These are phyloP conservation scores for Odontomyia ornata DNA, from an alignment of 2,888 invertebrate genomes.

Conservation along the genomic window DNA sequence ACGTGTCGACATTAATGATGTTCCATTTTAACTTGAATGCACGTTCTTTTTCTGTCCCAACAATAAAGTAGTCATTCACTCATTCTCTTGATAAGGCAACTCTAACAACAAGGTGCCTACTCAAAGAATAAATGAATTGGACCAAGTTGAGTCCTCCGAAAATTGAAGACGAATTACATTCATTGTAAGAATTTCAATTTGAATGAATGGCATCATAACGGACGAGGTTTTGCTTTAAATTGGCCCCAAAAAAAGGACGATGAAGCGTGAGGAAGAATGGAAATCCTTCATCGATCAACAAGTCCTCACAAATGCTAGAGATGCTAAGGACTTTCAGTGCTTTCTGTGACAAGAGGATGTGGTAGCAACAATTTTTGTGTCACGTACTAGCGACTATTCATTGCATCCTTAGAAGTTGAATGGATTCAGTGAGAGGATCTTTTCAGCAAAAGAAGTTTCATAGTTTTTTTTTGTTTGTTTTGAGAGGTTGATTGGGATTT, in stretches of 20 bases:
- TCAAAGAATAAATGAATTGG: neutral
- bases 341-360: neutral
- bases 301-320: neutral
- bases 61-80: neutral
- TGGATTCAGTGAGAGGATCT: neutral
- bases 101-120: neutral
- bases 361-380: constrained; percentile 19
- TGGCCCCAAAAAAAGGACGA: neutral
- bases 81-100: neutral
- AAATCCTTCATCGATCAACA: constrained; percentile 33
- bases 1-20: constrained; percentile 33
- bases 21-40: neutral
- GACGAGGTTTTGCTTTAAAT: constrained; percentile 6
- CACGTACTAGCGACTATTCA: constrained; percentile 11
- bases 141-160: no score
- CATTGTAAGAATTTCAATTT: constrained; percentile 15
- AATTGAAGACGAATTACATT: neutral
- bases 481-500: no score
- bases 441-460: no score
- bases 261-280: neutral
- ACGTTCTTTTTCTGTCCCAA: neutral
- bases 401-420: constrained; percentile 7
- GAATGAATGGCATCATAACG: neutral
- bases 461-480: no score
- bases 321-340: neutral